Conservation (phyloP, 2,113 vertebrate genomes). For the Todiramphus saurophagus region DNA sequence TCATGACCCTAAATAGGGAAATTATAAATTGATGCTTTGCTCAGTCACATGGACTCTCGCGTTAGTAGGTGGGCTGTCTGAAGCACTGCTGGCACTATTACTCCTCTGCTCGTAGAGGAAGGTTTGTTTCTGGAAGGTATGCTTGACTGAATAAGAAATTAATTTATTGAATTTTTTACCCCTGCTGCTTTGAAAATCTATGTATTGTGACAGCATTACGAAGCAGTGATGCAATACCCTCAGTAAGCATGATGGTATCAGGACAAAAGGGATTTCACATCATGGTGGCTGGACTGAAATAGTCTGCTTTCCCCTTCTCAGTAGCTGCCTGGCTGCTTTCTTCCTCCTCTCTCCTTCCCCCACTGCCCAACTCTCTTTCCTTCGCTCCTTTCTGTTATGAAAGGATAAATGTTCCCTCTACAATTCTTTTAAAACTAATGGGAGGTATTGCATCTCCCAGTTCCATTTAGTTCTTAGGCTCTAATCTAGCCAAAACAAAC, state of each 20-base stretch:
- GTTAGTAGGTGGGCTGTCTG: not conserved
- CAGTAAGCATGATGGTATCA: not conserved
- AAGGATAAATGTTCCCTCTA: not conserved
- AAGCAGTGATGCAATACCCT: not conserved
- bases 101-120: not conserved
- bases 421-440: constrained; percentile 6
- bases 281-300: not conserved
- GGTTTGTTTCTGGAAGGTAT: not conserved
- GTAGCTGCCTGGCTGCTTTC: not conserved
- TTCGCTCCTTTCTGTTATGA: not conserved
- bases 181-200: not conserved
- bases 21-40: not conserved
- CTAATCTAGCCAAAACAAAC: constrained; percentile 38
- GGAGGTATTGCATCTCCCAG: not conserved
- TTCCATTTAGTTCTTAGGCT: constrained; percentile 19
- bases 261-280: not conserved
- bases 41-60: not conserved
- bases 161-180: not conserved
- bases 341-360: not conserved
- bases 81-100: not conserved
- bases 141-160: not conserved
- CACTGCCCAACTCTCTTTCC: not conserved
- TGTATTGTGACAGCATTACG: not conserved
- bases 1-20: not conserved
- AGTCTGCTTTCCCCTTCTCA: not conserved